These are phyloP conservation scores for Malurus elegans DNA, from an alignment of 2,113 vertebrate genomes.

Conservation along the genomic window DNA sequence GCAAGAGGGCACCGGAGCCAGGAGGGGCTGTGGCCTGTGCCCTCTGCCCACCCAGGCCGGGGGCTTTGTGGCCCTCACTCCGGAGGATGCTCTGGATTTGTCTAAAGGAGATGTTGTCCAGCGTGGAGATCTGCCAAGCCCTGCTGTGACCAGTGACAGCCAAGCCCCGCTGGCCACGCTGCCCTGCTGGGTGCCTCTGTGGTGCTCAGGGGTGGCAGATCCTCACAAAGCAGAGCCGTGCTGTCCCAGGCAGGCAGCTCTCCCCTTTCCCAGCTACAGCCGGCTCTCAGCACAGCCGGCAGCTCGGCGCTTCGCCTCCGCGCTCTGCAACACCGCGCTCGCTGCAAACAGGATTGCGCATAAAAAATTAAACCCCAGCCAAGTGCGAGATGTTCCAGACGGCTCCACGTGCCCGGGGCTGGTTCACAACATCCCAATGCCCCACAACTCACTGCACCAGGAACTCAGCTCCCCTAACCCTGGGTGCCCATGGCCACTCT, in stretches of 20 bases:
- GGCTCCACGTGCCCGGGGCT: rapidly evolving
- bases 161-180: rapidly evolving
- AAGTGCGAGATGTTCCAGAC: not conserved
- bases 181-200: rapidly evolving
- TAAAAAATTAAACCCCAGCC: not conserved
- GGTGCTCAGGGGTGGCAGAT: rapidly evolving
- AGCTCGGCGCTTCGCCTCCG: not conserved
- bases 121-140: not conserved
- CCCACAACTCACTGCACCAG: rapidly evolving
- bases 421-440: not conserved
- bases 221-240: rapidly evolving
- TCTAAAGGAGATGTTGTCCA: not conserved
- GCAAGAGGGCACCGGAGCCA: not conserved
- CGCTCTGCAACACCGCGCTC: rapidly evolving
- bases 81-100: not conserved
- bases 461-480: not conserved
- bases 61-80: too few relatives aligned
- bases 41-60: not conserved
- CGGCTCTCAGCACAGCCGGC: not conserved
- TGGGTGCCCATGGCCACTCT: rapidly evolving
- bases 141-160: rapidly evolving
- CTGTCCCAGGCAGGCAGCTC: not conserved
- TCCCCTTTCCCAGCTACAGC: not conserved
- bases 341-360: not conserved
- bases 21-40: not conserved